Conservation (phyloP, 2,797 vertebrate genomes). For the Acanthurus tractus region DNA sequence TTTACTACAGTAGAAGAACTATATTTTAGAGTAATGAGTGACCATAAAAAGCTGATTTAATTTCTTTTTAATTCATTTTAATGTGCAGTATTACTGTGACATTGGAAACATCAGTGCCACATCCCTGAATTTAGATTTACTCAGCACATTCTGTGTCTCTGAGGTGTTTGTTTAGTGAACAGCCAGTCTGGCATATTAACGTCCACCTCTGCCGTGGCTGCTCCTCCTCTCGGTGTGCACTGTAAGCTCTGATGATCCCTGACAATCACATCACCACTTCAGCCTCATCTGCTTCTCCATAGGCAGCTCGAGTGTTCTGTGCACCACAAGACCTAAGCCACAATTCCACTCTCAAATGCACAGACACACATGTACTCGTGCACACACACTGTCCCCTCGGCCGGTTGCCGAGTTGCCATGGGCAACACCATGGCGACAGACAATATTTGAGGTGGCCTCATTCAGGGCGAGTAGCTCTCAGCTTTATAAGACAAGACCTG, state of each 20-base stretch:
- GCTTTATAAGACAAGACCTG: conserved; percentile 26
- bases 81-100: background rate
- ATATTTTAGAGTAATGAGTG: background rate
- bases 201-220: no score
- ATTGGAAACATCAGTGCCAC: background rate
- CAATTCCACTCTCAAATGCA: background rate
- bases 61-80: background rate
- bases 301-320: conserved; percentile 21
- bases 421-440: conserved; percentile 54
- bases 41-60: background rate
- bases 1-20: background rate
- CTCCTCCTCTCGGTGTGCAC: no score
- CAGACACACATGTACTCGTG: background rate
- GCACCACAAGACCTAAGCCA: conserved; percentile 2
- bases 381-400: background rate
- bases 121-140: background rate
- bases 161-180: conserved; percentile 3
- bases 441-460: conserved; percentile 50
- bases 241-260: background rate
- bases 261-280: conserved; percentile 10
- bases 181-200: conserved; percentile 1
- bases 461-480: conserved; percentile 39
- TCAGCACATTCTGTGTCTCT: background rate
- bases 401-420: conserved; percentile 42
- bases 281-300: conserved; percentile 8